Conservation (phyloP, 1,140 invertebrate genomes). For the Maniola jurtina region DNA sequence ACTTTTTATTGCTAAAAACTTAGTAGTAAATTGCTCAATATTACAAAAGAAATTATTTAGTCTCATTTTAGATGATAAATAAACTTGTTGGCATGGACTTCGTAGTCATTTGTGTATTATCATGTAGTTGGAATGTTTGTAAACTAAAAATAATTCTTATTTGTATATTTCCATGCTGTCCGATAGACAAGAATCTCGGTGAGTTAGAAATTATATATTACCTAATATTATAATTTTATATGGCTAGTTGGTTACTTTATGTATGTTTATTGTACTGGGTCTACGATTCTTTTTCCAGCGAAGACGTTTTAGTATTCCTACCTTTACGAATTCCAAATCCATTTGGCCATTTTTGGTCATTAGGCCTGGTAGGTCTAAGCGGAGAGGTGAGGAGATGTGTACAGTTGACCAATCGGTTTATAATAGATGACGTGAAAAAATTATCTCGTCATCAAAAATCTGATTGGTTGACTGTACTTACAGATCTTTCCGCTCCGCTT, state of each 20-base stretch:
- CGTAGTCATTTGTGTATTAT: neutral
- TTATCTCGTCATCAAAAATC: no score
- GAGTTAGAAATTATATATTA: constrained; percentile 43
- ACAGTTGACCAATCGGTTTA: no score
- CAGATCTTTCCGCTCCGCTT: no score
- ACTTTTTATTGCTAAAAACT: neutral
- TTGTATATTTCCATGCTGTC: constrained; percentile 62
- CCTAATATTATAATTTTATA: neutral
- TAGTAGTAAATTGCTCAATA: neutral
- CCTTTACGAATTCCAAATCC: no score
- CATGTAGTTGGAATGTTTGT: constrained; percentile 15
- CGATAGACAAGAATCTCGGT: constrained; percentile 72
- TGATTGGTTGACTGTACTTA: no score
- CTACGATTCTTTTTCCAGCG: no score
- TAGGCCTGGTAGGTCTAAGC: no score
- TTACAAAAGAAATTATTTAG: neutral
- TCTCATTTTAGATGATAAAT: neutral
- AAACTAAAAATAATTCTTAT: constrained; percentile 33
- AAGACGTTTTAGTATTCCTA: no score
- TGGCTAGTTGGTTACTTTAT: neutral
- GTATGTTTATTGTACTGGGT: no score
- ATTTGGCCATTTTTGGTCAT: no score
- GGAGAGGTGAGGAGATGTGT: no score
- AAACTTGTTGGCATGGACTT: constrained; percentile 15
- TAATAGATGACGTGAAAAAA: no score